These are phyloP conservation scores for Hemiscyllium ocellatum DNA, from an alignment of 2,113 vertebrate species.

Conservation along the genomic window DNA sequence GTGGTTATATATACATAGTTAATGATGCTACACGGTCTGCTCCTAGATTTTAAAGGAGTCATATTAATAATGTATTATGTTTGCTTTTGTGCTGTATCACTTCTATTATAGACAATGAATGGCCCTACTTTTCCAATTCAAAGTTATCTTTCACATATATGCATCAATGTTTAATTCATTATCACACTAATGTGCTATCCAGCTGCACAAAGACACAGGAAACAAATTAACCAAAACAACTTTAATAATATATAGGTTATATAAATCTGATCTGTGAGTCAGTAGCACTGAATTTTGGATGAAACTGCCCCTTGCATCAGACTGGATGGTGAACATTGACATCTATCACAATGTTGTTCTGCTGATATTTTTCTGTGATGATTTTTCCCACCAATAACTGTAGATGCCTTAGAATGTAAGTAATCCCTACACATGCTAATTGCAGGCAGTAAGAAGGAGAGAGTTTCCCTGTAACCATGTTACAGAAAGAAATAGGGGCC, in stretches of 20 bases:
- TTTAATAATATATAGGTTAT: background rate
- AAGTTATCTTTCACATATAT: background rate
- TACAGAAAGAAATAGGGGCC: too few relatives aligned
- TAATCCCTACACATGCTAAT: too few relatives aligned
- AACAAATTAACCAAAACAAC: slow-evolving; percentile 23
- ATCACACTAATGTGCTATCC: background rate
- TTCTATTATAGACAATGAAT: background rate
- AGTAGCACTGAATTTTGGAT: background rate
- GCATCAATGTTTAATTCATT: background rate
- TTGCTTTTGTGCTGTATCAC: background rate
- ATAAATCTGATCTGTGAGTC: background rate
- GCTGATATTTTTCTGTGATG: background rate
- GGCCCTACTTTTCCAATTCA: background rate
- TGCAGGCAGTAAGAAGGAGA: too few relatives aligned
- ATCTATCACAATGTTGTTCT: background rate
- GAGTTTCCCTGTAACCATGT: too few relatives aligned
- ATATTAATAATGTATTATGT: background rate
- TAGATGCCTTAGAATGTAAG: background rate
- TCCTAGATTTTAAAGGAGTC: too few relatives aligned
- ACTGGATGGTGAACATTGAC: background rate
- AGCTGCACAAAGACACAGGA: background rate
- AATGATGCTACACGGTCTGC: background rate
- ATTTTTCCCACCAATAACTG: background rate
- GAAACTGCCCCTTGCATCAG: background rate
- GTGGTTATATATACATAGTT: background rate